Evolutionary conservation across 2,797 vertebrate species (phyloP).

Genomic region (Hylomyscus alleni): DNA sequence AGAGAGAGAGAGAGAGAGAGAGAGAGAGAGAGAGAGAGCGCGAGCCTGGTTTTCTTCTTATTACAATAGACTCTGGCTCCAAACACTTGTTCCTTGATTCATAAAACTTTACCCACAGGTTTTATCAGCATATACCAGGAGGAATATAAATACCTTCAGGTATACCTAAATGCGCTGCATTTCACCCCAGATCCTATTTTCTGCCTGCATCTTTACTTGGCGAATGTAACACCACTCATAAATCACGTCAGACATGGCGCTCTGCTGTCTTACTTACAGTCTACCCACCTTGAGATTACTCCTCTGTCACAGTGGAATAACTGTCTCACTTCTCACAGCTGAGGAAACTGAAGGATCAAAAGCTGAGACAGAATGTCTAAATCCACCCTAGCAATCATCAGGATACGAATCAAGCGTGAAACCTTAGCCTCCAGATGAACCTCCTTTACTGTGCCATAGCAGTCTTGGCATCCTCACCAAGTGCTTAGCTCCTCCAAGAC

Average conservation of each 20-base stretch:
- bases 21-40: neutral
- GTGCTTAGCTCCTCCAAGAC: neutral
- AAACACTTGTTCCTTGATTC: conserved; percentile 30
- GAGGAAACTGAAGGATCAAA: conserved; percentile 27
- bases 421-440: neutral
- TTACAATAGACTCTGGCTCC: neutral
- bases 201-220: conserved; percentile 8
- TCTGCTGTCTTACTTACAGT: neutral
- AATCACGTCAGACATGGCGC: neutral
- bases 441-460: neutral
- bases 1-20: neutral
- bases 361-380: neutral
- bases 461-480: neutral
- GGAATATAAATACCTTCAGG: neutral
- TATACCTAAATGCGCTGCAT: neutral
- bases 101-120: neutral
- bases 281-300: neutral
- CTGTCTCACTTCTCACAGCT: neutral
- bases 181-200: neutral
- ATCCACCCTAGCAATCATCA: neutral
- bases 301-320: neutral
- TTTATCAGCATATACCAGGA: neutral
- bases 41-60: neutral
- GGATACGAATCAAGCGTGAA: neutral
- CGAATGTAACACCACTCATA: neutral